phyloP scores from a whole-genome alignment of 2,888 invertebrate genomes.

The Cerastis rubricosa region DNA sequence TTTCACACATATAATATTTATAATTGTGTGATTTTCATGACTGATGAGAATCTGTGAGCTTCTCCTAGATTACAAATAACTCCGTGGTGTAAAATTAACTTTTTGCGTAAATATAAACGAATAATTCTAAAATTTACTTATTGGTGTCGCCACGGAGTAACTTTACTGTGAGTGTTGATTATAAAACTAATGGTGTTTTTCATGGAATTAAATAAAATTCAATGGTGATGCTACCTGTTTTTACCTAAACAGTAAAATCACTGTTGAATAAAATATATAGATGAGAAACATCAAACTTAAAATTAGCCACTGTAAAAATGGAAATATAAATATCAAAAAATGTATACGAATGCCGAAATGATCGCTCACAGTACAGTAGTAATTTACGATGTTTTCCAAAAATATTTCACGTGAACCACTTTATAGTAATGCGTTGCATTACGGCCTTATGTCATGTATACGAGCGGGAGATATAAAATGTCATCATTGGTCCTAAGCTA shows the following conservation, averaged over 20 bases:
- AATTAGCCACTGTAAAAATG: conserved; percentile 38
- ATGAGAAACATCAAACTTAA: conserved; percentile 47
- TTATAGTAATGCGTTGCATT: conserved; percentile 87
- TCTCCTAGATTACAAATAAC: conserved; percentile 75
- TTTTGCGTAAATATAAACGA: conserved; percentile 55
- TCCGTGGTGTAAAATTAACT: conserved; percentile 71
- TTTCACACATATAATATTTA: conserved; percentile 76
- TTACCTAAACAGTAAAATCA: conserved; percentile 17
- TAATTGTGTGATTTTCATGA: conserved; percentile 81
- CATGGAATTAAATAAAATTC: conserved; percentile 32
- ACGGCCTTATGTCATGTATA: conserved; percentile 94
- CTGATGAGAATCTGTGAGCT: conserved; percentile 85
- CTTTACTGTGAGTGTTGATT: conserved; percentile 68
- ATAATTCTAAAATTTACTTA: conserved; percentile 57
- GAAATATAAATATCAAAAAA: conserved; percentile 55
- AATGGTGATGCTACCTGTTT: conserved; percentile 31
- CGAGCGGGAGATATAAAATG: conserved; percentile 88
- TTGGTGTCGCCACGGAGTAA: conserved; percentile 70
- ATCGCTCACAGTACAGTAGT: conserved; percentile 70
- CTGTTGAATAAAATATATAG: conserved; percentile 20
- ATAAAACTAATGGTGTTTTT: conserved; percentile 52
- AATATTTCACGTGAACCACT: conserved; percentile 76
- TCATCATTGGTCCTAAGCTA: conserved; percentile 84
- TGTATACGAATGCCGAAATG: conserved; percentile 55
- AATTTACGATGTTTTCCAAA: conserved; percentile 62